A percentile compares a stretch with the other conserved stretches of the same genome.
phyloP scores from a whole-genome alignment of 2,888 invertebrate genomes.

The Tortricodes alternella region DNA sequence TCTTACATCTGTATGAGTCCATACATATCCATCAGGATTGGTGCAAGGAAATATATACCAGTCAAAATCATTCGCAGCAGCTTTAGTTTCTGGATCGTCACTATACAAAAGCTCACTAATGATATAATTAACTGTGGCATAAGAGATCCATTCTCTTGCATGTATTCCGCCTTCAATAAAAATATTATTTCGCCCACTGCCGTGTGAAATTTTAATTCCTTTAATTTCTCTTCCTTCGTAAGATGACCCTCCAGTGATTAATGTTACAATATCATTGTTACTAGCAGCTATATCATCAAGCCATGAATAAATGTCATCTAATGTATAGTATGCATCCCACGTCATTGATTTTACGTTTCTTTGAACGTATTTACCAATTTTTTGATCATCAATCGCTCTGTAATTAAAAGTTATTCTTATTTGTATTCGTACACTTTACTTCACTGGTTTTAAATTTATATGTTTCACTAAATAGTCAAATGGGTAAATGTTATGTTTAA shows the following conservation, averaged over 20 bases:
- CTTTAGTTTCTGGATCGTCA: slow-evolving; percentile 50
- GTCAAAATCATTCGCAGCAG: slow-evolving; percentile 72
- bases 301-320: slow-evolving; percentile 30
- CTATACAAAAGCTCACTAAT: slow-evolving; percentile 78
- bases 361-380: slow-evolving; percentile 20
- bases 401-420: not conserved
- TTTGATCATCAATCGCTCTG: slow-evolving; percentile 35
- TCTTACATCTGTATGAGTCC: slow-evolving; percentile 75
- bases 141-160: slow-evolving; percentile 86
- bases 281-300: slow-evolving; percentile 22
- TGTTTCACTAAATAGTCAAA: too few relatives aligned
- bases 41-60: slow-evolving; percentile 86
- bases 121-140: slow-evolving; percentile 79
- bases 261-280: slow-evolving; percentile 20
- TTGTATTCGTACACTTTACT: not conserved
- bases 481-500: not conserved
- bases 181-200: slow-evolving; percentile 30
- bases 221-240: slow-evolving; percentile 36
- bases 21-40: slow-evolving; percentile 87
- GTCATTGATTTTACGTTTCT: slow-evolving; percentile 25
- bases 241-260: slow-evolving; percentile 21
- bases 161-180: slow-evolving; percentile 72
- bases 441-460: not conserved
- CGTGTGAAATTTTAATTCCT: slow-evolving; percentile 55
- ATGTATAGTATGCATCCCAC: slow-evolving; percentile 30